A percentile compares a stretch with the other conserved stretches of the same genome.
Conservation (phyloP, 2,888 invertebrate genomes). For the Noctua janthina region DNA sequence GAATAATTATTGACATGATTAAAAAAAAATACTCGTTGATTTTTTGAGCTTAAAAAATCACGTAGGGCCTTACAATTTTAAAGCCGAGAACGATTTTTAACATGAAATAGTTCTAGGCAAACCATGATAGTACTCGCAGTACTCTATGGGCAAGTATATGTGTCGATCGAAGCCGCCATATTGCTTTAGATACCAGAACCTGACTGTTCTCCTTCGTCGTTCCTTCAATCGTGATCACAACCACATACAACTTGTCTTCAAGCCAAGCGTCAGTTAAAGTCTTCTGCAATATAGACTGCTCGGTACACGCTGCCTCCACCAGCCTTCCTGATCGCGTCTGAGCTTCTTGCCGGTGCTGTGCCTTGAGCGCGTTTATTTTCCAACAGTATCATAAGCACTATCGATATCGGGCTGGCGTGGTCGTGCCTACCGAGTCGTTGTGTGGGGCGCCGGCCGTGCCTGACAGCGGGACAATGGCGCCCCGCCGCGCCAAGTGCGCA, state of each 20-base stretch:
- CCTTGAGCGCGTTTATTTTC: neutral
- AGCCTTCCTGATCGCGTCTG: neutral
- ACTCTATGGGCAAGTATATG: neutral
- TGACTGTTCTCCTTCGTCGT: neutral
- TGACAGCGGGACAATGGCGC: conserved; percentile 85
- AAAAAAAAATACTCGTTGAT: neutral
- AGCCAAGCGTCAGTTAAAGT: neutral
- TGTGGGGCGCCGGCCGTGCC: conserved; percentile 81
- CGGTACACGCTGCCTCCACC: neutral
- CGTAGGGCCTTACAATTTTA: neutral
- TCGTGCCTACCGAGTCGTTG: conserved; percentile 58
- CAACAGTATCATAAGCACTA: conserved; percentile 7
- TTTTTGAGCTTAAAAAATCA: neutral
- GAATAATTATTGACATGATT: neutral
- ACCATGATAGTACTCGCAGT: neutral
- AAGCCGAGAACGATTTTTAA: neutral
- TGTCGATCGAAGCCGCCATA: neutral
- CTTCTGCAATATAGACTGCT: neutral
- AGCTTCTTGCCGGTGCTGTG: neutral
- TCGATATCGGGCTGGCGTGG: conserved; percentile 46
- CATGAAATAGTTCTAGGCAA: neutral
- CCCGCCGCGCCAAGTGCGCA: conserved; percentile 78
- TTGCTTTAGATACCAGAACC: neutral
- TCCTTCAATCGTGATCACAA: neutral
- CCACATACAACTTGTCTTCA: neutral